phyloP scores from a whole-genome alignment of 2,888 invertebrate species.

The Ditula angustiorana region DNA sequence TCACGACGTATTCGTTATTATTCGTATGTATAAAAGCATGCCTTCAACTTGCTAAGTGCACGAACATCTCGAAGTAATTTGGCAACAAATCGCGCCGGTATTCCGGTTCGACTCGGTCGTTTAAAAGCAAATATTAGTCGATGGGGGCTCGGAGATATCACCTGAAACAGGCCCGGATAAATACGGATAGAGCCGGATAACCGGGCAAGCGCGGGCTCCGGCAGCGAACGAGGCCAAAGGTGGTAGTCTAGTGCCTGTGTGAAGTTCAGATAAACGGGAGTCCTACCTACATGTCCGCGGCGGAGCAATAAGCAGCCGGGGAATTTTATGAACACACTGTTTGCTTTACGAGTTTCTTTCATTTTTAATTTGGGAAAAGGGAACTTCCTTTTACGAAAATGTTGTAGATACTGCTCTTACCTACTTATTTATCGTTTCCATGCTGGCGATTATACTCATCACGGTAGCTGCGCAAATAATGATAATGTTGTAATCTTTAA shows the following conservation, averaged over 20 bases:
- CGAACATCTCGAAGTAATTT: not conserved
- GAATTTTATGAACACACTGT: conserved; percentile 16
- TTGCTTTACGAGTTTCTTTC: not conserved
- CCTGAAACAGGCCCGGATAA: not conserved
- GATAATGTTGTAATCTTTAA: conserved; percentile 10
- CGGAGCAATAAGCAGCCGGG: not conserved
- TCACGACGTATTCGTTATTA: too few species aligned
- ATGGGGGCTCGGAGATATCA: conserved; percentile 2
- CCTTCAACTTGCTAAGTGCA: not conserved
- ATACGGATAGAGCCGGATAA: not conserved
- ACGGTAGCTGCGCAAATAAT: conserved; percentile 12
- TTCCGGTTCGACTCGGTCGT: not conserved
- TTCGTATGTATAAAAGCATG: not conserved
- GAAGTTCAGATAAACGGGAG: conserved; percentile 8
- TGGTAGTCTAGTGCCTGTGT: not conserved
- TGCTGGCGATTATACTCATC: not conserved
- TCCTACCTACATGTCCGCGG: not conserved
- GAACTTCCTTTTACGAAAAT: not conserved
- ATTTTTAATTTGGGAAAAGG: not conserved
- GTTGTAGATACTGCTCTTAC: not conserved
- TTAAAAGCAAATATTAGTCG: conserved; percentile 26
- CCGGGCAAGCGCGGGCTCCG: not conserved
- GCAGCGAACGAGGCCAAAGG: not conserved
- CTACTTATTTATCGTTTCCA: not conserved
- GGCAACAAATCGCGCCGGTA: conserved; percentile 4